Conservation (phyloP, 2,888 invertebrate genomes). For the Phengaris alcon region DNA sequence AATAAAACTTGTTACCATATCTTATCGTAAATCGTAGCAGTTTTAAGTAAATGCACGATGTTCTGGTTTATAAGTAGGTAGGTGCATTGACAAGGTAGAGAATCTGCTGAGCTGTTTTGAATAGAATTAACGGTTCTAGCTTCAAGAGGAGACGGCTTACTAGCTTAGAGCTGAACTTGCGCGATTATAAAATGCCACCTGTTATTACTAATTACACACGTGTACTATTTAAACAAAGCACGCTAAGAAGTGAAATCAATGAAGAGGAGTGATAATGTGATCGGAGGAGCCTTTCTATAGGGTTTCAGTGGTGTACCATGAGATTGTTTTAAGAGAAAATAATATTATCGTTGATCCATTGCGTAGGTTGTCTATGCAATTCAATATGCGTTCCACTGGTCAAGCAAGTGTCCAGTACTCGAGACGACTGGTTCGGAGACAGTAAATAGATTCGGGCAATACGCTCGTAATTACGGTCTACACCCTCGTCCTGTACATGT, state of each 20-base stretch:
- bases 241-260: no score
- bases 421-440: slow-evolving; percentile 37
- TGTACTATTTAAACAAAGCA: no score
- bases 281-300: not conserved
- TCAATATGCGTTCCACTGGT: slow-evolving; percentile 42
- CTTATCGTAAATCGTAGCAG: slow-evolving; percentile 1
- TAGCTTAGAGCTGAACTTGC: not conserved
- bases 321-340: slow-evolving; percentile 29
- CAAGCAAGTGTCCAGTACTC: slow-evolving; percentile 40
- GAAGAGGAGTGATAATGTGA: no score
- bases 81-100: not conserved
- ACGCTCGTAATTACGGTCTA: slow-evolving; percentile 31
- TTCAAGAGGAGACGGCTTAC: not conserved
- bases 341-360: slow-evolving; percentile 38
- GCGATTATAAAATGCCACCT: not conserved
- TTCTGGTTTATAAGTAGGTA: slow-evolving; percentile 1
- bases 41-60: slow-evolving; percentile 4
- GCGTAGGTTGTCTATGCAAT: slow-evolving; percentile 43
- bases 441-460: slow-evolving; percentile 39
- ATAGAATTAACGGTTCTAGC: slow-evolving; percentile 11
- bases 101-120: not conserved
- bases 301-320: not conserved
- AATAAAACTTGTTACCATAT: slow-evolving; percentile 12
- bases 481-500: not conserved
- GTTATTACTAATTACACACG: not conserved